These are phyloP conservation scores for Panorpa germanica DNA, from an alignment of 2,888 invertebrate species.

Conservation along the genomic window DNA sequence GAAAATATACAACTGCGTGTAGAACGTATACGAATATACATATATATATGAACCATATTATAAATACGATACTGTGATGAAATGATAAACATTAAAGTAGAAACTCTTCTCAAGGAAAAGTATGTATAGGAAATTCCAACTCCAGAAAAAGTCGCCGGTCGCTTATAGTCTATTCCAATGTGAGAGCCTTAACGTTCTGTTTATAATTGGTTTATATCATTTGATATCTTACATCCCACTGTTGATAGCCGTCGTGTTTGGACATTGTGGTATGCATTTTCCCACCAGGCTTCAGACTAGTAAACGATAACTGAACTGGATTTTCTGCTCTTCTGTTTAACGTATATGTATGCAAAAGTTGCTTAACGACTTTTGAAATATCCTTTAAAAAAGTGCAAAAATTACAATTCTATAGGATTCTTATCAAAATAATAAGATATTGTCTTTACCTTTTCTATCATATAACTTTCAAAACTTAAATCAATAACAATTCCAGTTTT, in stretches of 20 bases:
- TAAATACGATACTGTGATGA: slow-evolving; percentile 5
- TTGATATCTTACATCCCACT: slow-evolving; percentile 67
- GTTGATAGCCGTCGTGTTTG: slow-evolving; percentile 69
- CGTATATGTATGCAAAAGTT: slow-evolving; percentile 79
- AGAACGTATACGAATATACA: slow-evolving; percentile 7
- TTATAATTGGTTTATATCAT: too few species aligned
- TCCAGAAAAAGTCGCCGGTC: too few species aligned
- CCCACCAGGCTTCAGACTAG: slow-evolving; percentile 48
- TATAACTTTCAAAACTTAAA: slow-evolving; percentile 76
- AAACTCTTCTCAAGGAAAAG: too few species aligned
- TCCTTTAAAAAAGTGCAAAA: slow-evolving; percentile 32
- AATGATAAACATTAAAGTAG: slow-evolving; percentile 4
- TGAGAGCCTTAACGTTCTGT: too few species aligned
- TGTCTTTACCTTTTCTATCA: slow-evolving; percentile 83
- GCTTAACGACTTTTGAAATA: slow-evolving; percentile 74
- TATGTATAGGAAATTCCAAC: too few species aligned
- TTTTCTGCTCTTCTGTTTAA: slow-evolving; percentile 63
- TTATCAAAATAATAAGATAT: too few species aligned
- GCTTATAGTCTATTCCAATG: too few species aligned
- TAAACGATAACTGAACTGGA: slow-evolving; percentile 69
- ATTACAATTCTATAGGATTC: slow-evolving; percentile 1
- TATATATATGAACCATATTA: slow-evolving; percentile 6
- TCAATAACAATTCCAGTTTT: slow-evolving; percentile 65
- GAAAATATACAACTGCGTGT: too few species aligned
- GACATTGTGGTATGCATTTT: slow-evolving; percentile 53